Conservation (phyloP, 2,888 invertebrate genomes). For the Venusia cambrica region DNA sequence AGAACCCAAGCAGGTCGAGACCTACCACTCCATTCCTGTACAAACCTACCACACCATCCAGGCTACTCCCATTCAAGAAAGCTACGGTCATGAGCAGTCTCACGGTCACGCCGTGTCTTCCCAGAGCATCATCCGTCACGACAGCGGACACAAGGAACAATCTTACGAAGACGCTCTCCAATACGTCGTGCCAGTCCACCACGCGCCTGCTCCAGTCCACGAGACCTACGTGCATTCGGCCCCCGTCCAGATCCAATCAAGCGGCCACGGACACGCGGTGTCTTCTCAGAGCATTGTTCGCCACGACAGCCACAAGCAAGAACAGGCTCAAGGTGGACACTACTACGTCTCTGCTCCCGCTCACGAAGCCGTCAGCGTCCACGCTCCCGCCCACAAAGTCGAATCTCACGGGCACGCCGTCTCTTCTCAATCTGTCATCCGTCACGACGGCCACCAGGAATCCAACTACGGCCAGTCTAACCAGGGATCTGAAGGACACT, state of each 20-base stretch:
- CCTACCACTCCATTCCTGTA: slow-evolving; percentile 27
- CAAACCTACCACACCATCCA: slow-evolving; percentile 23
- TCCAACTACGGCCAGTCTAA: slow-evolving; percentile 13
- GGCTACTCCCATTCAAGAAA: slow-evolving; percentile 24
- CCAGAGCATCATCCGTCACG: slow-evolving; percentile 44
- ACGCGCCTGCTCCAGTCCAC: slow-evolving; percentile 27
- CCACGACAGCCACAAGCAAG: slow-evolving; percentile 30
- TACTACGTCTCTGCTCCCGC: slow-evolving; percentile 21
- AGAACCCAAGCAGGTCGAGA: slow-evolving; percentile 40
- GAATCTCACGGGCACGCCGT: slow-evolving; percentile 27
- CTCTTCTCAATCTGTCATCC: slow-evolving; percentile 35
- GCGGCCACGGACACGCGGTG: slow-evolving; percentile 38
- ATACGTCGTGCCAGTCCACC: slow-evolving; percentile 27
- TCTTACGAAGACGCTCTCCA: slow-evolving; percentile 23
- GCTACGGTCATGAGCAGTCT: slow-evolving; percentile 28
- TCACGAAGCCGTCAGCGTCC: slow-evolving; percentile 23
- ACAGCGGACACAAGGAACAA: slow-evolving; percentile 27
- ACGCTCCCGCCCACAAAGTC: slow-evolving; percentile 18
- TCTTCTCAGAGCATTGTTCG: slow-evolving; percentile 48
- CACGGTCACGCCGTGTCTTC: slow-evolving; percentile 44
- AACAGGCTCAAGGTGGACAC: slow-evolving; percentile 23
- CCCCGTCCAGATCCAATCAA: slow-evolving; percentile 25
- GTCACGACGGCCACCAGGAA: slow-evolving; percentile 30
- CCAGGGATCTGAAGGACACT: slow-evolving; percentile 26
- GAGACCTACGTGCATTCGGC: slow-evolving; percentile 23